Base-by-base conservation (phyloP, 2,888 invertebrate species). In the Trachelus stipa region DNA sequence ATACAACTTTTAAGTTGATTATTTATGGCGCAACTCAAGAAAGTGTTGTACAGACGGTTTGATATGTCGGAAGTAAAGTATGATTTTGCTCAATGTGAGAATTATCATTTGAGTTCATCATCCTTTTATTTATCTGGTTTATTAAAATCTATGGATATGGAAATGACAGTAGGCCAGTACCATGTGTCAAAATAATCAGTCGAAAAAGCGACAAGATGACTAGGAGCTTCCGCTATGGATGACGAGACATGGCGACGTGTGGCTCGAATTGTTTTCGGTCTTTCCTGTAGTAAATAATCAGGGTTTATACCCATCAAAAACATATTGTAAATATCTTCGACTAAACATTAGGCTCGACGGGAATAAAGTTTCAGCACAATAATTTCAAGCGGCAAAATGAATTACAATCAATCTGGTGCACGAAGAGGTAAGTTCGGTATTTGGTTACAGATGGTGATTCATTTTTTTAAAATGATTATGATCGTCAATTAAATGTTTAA, bases 351-450 rank as follows among this genome's bases (percentile, higher is more conserved):
- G 9, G 56, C 9, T 56, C 9, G 1, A 23, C 56, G 9, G 23
- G 9, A 79, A 76, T 12, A 56, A 56, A 56, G 56, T 56, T 56
- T 56, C 56, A 56, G 4, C 6, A 40, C 9, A 56, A 23, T 23
- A 56, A 2, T 23, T 23, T 23, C 56, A 56, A 56, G 2, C 56
- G 23, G 56, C 56, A 88, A 77, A 75, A 91, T 91, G 91, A 90
- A 90, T 87, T 91, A 90, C 81, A 91, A 88, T 86, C 88, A 90
- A 40, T 86, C 90, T 3, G 88, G 85, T 80, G 85, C 88, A 12
- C 86, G 89, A 9, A 88, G 91, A 82, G 91, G 91, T 91, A 81
- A 87, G 85, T 79, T 68, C 75, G 74, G 71, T 77, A 81, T 79
- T 73, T 76, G 74, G 68, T 71, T 68, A 73, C 73, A 74, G 34